These are phyloP conservation scores for Orthonyx spaldingii DNA, from an alignment of 2,113 vertebrate genomes.

Conservation along the genomic window DNA sequence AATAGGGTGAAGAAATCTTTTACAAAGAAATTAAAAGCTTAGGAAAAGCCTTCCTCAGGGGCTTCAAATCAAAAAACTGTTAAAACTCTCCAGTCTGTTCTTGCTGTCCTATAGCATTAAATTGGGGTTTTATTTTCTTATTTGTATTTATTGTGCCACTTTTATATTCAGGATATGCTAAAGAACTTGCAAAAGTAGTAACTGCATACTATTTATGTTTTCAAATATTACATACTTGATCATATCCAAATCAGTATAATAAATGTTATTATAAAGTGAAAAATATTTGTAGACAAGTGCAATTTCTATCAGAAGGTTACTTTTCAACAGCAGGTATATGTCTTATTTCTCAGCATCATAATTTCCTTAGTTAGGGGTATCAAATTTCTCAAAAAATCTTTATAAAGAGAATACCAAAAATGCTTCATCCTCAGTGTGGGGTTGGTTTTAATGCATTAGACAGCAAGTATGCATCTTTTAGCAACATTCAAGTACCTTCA, in stretches of 20 bases:
- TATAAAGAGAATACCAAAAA: background rate
- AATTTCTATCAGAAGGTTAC: background rate
- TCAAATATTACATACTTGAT: background rate
- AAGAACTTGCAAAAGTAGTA: background rate
- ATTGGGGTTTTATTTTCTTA: background rate
- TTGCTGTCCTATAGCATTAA: background rate
- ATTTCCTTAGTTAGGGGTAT: background rate
- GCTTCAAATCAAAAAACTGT: background rate
- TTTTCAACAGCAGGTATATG: background rate
- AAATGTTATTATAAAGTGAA: background rate
- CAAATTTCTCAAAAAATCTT: background rate
- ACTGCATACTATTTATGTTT: background rate
- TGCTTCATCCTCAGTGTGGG: background rate
- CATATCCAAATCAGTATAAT: background rate
- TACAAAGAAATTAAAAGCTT: background rate
- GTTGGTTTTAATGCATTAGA: background rate
- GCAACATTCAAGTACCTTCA: background rate
- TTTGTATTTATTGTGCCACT: background rate
- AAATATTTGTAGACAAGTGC: background rate
- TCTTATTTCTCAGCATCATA: background rate
- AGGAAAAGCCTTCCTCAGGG: background rate
- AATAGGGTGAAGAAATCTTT: background rate
- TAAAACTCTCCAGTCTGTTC: background rate
- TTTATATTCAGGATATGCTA: background rate
- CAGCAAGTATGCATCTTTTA: background rate